These are phyloP conservation scores for Elaphurus davidianus DNA, from an alignment of 2,113 vertebrate genomes.

Conservation along the genomic window DNA sequence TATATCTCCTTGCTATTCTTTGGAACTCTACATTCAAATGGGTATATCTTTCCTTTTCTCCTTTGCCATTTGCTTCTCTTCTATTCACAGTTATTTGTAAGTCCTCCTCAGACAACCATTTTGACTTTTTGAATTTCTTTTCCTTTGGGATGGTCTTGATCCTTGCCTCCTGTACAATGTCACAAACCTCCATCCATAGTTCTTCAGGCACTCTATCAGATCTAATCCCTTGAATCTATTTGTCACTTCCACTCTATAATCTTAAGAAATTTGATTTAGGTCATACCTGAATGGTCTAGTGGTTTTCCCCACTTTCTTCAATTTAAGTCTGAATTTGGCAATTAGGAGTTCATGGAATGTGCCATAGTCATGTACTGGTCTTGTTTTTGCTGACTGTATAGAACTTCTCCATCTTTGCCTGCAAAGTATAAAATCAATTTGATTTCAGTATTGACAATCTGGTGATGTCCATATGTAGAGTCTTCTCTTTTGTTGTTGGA, in stretches of 20 bases:
- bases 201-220: not conserved
- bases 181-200: not conserved
- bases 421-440: not conserved
- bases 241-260: not conserved
- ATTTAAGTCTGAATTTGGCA: not conserved
- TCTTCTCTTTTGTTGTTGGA: not conserved
- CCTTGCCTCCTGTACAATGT: not conserved
- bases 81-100: not conserved
- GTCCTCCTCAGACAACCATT: not conserved
- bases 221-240: not conserved
- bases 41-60: not conserved
- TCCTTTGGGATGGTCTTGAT: not conserved
- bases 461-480: not conserved
- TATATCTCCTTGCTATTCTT: not conserved
- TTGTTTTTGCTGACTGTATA: not conserved
- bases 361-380: not conserved
- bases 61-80: not conserved
- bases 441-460: not conserved
- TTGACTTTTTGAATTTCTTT: not conserved
- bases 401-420: not conserved
- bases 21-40: not conserved
- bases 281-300: not conserved
- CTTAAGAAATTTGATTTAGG: not conserved
- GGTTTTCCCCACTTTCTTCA: not conserved
- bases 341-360: not conserved